Evolutionary conservation across 2,797 vertebrate genomes (phyloP), one percentile per base, ranked within the genome.

Genomic region (Notolabrus celidotus): DNA sequence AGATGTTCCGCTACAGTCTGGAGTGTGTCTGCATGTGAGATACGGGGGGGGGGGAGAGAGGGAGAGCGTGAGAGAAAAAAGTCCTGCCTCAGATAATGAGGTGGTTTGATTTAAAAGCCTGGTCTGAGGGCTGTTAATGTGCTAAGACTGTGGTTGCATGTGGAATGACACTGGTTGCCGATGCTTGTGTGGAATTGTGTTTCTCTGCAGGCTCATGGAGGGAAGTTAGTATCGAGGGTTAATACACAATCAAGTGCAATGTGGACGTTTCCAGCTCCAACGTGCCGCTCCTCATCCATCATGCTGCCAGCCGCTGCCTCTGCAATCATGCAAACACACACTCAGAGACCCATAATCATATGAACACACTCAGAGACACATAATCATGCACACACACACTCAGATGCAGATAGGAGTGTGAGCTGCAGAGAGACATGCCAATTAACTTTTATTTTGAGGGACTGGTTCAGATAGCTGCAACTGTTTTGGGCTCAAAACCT

Each of bases 201-300:
- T 61, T 62, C 47, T 69, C 17, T n/a, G 19, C 20, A 19, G 14
- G 17, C 61, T 41, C 0, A 41, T 39, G 57, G 55, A 58, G 71
- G 67, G 55, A 58, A 71, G 67, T 36, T 83, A 75, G 71, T 45
- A 67, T 86, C 50, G 87, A 54, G 57, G 71, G 77, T 87, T 85
- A 82, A 86, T 53, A 56, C 66, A 66, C 73, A 76, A 65, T 55
- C 71, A 67, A 82, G 84, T 77, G 46, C 81, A 70, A 85, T 74
- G 72, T 81, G 49, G 67, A 86, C 56, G 54, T 83, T 41, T 74
- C 33, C 50, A 71, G 86, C 71, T 84, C 63, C 52, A 54, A 58
- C 67, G 58, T 57, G 22, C 60, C 82, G 64, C 77, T 89, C 89
- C 89, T 91, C 77, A 73, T 90, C 93, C 90, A 91, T 80, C 69